Conservation (phyloP, 2,888 invertebrate genomes). For the Eledone cirrhosa region DNA sequence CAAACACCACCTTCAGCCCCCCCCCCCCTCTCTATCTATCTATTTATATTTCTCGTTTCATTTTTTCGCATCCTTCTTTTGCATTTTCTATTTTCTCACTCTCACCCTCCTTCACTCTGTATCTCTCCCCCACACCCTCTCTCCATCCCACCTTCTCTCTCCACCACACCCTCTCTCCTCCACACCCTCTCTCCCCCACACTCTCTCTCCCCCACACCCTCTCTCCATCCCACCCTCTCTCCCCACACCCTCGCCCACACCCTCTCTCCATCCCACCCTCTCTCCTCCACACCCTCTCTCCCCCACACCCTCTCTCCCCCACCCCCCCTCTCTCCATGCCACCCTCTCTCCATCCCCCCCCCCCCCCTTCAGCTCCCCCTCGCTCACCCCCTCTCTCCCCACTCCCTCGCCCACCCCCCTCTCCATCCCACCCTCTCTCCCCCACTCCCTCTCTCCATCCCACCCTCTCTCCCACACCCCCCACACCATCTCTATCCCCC, state of each 20-base stretch:
- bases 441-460: not conserved
- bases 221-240: too few species aligned
- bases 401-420: not conserved
- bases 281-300: not conserved
- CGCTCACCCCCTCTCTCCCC: not conserved
- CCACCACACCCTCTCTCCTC: not conserved
- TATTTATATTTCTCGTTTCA: not conserved
- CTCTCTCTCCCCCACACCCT: not conserved
- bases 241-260: too few species aligned
- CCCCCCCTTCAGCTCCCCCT: not conserved
- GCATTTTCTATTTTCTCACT: not conserved
- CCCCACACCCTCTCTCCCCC: not conserved
- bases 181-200: not conserved
- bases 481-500: not conserved
- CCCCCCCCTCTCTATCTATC: not conserved
- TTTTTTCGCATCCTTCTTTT: too few species aligned
- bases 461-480: not conserved
- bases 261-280: not conserved
- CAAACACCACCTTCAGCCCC: too few species aligned
- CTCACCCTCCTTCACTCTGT: not conserved
- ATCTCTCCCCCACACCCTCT: not conserved
- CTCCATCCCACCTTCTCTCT: not conserved
- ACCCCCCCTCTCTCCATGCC: not conserved
- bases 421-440: not conserved
- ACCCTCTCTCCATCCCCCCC: not conserved